phyloP scores from a whole-genome alignment of 2,797 vertebrate species.

The Sylvia borin region DNA sequence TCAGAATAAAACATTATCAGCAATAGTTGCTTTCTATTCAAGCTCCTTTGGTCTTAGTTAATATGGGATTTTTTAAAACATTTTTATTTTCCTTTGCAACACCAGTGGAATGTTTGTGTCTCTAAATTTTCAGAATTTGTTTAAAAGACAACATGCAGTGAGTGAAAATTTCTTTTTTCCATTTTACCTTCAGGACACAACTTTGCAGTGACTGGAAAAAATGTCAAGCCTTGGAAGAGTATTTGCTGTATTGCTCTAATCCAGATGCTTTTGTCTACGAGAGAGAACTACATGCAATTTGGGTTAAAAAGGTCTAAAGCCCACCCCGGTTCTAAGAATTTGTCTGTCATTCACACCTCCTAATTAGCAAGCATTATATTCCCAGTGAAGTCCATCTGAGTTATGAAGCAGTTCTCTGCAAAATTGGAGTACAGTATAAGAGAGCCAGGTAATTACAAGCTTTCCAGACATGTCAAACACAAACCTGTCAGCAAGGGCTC shows the following conservation, averaged over 20 bases:
- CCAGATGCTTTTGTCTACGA: not conserved
- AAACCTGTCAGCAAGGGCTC: not conserved
- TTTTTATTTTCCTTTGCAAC: not conserved
- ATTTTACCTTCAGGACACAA: not conserved
- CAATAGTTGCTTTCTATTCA: not conserved
- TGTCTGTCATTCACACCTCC: not conserved
- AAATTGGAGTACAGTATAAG: not conserved
- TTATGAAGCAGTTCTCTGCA: not conserved
- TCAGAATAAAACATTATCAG: not conserved
- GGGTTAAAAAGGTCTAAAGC: not conserved
- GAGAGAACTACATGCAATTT: not conserved
- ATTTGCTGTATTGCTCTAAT: not conserved
- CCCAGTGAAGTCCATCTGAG: not conserved
- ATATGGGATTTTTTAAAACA: not conserved
- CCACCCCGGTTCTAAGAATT: not conserved
- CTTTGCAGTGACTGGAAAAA: not conserved
- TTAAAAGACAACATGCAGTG: not conserved
- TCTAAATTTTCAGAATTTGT: not conserved
- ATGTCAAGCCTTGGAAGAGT: not conserved
- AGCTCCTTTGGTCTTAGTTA: not conserved
- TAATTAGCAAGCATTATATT: not conserved
- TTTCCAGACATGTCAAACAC: not conserved
- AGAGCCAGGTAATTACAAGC: not conserved
- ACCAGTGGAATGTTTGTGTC: not conserved
- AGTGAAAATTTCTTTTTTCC: not conserved